Conservation (phyloP, 2,113 vertebrate species). For the Solea solea region DNA sequence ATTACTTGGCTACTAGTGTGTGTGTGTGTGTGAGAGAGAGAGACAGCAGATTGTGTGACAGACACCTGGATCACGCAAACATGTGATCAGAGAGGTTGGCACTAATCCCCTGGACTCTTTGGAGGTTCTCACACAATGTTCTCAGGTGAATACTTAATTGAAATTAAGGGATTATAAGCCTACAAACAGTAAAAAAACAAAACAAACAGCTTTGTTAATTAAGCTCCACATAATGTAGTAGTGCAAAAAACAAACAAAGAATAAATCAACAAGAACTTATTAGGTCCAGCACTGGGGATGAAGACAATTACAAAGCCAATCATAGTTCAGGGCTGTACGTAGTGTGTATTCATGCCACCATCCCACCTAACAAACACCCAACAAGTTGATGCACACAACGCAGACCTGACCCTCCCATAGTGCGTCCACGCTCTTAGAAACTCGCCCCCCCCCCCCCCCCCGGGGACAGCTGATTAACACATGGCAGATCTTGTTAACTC, state of each 20-base stretch:
- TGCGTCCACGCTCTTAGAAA: constrained; percentile 32
- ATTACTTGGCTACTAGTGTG: constrained; percentile 45
- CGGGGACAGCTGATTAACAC: constrained; percentile 76
- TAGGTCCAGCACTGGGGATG: neutral
- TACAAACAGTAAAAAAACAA: neutral
- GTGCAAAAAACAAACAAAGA: neutral
- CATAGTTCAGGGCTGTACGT: neutral
- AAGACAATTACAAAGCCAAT: neutral
- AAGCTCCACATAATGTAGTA: neutral
- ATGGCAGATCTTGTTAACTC: constrained; percentile 81
- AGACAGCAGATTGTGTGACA: constrained; percentile 63
- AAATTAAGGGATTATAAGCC: neutral
- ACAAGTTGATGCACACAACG: constrained; percentile 20
- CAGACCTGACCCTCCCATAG: constrained; percentile 31
- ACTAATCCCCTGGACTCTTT: constrained; percentile 57
- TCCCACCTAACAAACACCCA: constrained; percentile 7
- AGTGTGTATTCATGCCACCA: constrained; percentile 1
- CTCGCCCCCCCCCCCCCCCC: constrained; percentile 54
- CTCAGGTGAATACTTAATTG: neutral
- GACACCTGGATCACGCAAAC: constrained; percentile 72
- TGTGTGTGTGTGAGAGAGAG: neutral
- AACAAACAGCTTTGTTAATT: neutral
- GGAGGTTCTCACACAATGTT: constrained; percentile 11
- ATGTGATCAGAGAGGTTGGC: constrained; percentile 59
- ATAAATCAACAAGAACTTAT: neutral